These are phyloP conservation scores for Electrophaes corylata DNA, from an alignment of 2,888 invertebrate species.

Conservation along the genomic window DNA sequence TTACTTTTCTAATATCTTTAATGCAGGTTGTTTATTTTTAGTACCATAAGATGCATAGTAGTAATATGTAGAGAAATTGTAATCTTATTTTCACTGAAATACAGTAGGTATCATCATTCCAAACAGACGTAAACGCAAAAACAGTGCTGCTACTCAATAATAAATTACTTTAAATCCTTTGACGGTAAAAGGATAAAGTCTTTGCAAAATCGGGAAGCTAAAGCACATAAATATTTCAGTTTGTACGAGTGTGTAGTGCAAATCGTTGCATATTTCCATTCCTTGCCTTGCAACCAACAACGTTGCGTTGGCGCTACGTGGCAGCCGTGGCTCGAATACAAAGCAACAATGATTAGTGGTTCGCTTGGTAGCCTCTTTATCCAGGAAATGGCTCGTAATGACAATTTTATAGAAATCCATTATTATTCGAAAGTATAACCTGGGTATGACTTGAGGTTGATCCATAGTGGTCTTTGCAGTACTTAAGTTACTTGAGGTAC, in stretches of 20 bases:
- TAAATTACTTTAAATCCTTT: constrained; percentile 16
- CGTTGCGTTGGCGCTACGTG: constrained; percentile 21
- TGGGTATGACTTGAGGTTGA: no score
- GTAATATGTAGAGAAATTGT: no score
- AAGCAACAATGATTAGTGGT: constrained; percentile 31
- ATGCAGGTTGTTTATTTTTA: no score
- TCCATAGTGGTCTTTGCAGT: no score
- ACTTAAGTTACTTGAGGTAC: no score
- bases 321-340: constrained; percentile 24
- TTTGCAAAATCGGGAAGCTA: constrained; percentile 15
- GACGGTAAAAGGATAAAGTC: constrained; percentile 21
- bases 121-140: background rate
- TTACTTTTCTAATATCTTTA: no score
- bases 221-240: constrained; percentile 28
- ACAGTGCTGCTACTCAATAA: constrained; percentile 4
- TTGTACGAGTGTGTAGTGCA: constrained; percentile 26
- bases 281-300: constrained; percentile 22
- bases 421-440: background rate
- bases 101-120: background rate
- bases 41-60: no score
- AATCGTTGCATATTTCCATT: constrained; percentile 35
- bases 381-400: constrained; percentile 7
- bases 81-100: no score
- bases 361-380: constrained; percentile 13
- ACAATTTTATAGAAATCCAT: background rate